Evolutionary conservation across 2,888 invertebrate species (phyloP).

Genomic region (Dione vanillae): DNA sequence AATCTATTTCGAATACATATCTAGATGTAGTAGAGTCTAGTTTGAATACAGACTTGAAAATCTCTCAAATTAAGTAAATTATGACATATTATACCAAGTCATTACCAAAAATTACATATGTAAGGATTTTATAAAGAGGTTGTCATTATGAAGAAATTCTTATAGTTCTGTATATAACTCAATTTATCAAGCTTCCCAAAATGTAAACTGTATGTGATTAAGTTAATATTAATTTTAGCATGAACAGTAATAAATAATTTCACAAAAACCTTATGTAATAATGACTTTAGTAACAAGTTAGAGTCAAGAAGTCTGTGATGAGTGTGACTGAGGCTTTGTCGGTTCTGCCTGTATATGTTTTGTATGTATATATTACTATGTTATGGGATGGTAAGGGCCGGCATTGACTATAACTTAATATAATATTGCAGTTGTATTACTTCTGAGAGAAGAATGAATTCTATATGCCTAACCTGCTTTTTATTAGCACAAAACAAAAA

Average conservation of each 20-base stretch:
- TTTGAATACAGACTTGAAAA: neutral
- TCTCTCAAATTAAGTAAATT: neutral
- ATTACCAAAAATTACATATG: neutral
- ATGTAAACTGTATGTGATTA: neutral
- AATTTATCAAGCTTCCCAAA: slow-evolving; percentile 8
- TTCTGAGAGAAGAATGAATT: no score
- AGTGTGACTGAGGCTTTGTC: neutral
- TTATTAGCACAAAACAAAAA: no score
- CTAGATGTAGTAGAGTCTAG: no score
- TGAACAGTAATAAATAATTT: slow-evolving; percentile 2
- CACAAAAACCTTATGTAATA: neutral
- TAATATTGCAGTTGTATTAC: no score
- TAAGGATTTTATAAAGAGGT: neutral
- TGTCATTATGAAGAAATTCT: slow-evolving; percentile 14
- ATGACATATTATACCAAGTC: neutral
- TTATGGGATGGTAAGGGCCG: no score
- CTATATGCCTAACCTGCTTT: no score
- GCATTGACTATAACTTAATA: no score
- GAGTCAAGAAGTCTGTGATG: neutral
- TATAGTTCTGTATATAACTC: neutral
- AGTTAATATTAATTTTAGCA: neutral
- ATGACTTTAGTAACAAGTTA: neutral
- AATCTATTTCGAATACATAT: no score
- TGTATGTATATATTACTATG: no score
- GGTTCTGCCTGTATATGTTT: no score